Base-by-base conservation (phyloP, 2,113 vertebrate species). In the Xenopus laevis region DNA sequence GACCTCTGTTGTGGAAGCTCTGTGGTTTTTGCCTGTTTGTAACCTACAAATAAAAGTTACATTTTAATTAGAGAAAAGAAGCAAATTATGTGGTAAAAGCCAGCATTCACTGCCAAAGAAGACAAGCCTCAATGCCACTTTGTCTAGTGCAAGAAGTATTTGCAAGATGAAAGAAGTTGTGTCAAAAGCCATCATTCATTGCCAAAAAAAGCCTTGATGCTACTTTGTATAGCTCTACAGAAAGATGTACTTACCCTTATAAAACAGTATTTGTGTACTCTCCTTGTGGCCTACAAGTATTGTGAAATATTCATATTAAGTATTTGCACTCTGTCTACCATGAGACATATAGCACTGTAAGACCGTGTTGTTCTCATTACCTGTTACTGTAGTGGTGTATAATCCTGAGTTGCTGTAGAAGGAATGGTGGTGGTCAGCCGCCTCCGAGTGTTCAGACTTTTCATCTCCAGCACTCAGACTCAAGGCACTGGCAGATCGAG, bases 1-100 rank as follows among this genome's bases (percentile, higher is more conserved):
- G 97, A 99, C 70, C 97, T 92, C 18, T 99, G 97, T 60, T 98
- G 97, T 0, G 92, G 92, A 58, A 99, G 62, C 82, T 95, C 96
- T 0, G 94, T 87, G 9, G 97, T 96, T 86, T 94, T 98, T 2
- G 94, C 84, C 0, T 95, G 94, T 78, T 94, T 94, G 85, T 96
- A 99, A 18, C 89, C 97, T 93, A 82, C 70, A 89, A 18, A 61
- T 63, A 13, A 63, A 17, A 11, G 16, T 53, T 20, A 78, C 11
- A 15, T 13, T 10, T 20, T 30, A 4, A 21, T 59, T 45, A 52
- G 58, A 21, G 33, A 40, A 40, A 40, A 40, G 33, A 40, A 40
- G 33, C 33, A 40, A 23, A 1, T 11, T 0, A 23, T 60, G 18
- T 60, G 50, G 50, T 45, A 68, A 12, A 68, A 52, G 73, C 66